A percentile compares a stretch with the other conserved stretches of the same genome.
Evolutionary conservation across 53 echinoderm and acorn worm genomes (phyloP).

Genomic region (Mesocentrotus franciscanus): DNA sequence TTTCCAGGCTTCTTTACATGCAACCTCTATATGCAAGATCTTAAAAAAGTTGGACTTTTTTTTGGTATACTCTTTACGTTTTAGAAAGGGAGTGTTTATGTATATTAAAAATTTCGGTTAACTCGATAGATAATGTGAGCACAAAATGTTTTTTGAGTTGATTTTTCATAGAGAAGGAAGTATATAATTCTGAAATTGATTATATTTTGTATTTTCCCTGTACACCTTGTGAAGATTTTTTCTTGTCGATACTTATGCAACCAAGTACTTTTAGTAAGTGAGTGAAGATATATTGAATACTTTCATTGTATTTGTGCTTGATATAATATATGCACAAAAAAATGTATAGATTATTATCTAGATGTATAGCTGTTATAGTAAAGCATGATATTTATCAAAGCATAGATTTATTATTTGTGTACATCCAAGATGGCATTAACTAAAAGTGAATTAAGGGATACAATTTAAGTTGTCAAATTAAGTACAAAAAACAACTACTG

Average conservation of each 20-base stretch:
- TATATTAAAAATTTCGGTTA: neutral
- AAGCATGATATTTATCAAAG: conserved; percentile 32
- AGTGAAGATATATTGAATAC: neutral
- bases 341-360: conserved; percentile 1
- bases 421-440: neutral
- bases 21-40: neutral
- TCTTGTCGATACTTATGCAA: conserved; percentile 3
- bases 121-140: neutral
- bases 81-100: neutral
- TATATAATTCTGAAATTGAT: conserved; percentile 44
- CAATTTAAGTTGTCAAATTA: neutral
- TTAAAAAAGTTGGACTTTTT: neutral
- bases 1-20: neutral
- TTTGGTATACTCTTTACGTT: neutral
- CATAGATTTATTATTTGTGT: neutral
- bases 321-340: neutral
- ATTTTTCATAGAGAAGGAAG: conserved; percentile 11
- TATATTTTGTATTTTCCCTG: conserved; percentile 45
- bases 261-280: conserved; percentile 32
- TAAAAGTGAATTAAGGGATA: neutral
- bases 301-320: neutral
- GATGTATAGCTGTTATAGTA: neutral
- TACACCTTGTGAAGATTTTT: conserved; percentile 23
- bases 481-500: neutral
- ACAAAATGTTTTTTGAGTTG: neutral